Evolutionary conservation across 2,888 invertebrate species (phyloP).

Genomic region (Diadegma fenestrale): DNA sequence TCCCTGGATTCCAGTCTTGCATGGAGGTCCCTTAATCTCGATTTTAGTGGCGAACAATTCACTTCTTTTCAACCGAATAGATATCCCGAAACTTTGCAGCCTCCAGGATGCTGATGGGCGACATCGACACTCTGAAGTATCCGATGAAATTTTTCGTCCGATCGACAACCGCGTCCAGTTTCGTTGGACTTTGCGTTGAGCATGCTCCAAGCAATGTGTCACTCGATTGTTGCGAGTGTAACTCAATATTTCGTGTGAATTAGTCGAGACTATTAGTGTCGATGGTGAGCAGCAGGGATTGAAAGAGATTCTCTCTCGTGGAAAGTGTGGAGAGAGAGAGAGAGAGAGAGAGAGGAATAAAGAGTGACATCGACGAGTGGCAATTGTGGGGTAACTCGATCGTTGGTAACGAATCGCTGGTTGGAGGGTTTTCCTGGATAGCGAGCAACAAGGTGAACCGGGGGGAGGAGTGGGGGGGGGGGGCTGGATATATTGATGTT

Average conservation of each 20-base stretch:
- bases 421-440: not conserved
- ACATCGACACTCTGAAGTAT: not conserved
- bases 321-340: not conserved
- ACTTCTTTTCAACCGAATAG: too few species aligned
- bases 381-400: conserved; percentile 40
- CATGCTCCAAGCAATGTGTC: not conserved
- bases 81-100: not conserved
- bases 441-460: not conserved
- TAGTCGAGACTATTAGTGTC: not conserved
- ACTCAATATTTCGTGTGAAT: not conserved
- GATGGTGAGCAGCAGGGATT: not conserved
- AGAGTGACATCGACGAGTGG: conserved; percentile 35
- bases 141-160: not conserved
- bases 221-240: not conserved
- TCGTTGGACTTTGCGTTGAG: not conserved
- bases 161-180: not conserved
- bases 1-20: not conserved
- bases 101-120: not conserved
- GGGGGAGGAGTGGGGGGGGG: not conserved
- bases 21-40: not conserved
- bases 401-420: conserved; percentile 16
- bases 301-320: not conserved
- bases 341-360: not conserved
- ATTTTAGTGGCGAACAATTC: not conserved
- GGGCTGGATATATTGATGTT: conserved; percentile 8